phyloP scores from a whole-genome alignment of 2,888 invertebrate genomes.

The Homarus gammarus region DNA sequence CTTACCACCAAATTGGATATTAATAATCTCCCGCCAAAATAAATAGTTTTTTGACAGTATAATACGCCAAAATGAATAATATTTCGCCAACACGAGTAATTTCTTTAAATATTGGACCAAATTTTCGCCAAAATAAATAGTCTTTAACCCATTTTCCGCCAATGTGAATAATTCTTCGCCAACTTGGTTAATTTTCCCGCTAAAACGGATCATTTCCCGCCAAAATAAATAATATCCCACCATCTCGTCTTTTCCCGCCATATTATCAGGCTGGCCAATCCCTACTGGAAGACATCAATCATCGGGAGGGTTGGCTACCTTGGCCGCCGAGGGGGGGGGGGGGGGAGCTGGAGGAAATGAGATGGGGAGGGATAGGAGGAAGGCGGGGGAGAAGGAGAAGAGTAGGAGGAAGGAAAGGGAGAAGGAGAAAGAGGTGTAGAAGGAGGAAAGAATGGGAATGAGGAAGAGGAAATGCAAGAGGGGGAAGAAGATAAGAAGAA shows the following conservation, averaged over 20 bases:
- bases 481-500: no score
- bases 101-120: no score
- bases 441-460: no score
- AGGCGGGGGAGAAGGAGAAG: neutral
- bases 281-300: slow-evolving; percentile 4
- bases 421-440: neutral
- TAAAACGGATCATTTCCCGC: neutral
- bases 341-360: neutral
- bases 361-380: neutral
- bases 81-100: no score
- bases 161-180: no score
- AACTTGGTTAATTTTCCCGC: neutral
- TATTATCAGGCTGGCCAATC: neutral
- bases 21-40: no score
- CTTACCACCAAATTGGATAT: no score
- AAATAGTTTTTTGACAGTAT: no score
- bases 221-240: neutral
- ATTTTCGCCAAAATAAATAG: no score
- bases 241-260: neutral
- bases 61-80: no score
- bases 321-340: neutral
- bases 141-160: no score
- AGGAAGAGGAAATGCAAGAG: no score
- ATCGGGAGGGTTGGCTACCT: neutral
- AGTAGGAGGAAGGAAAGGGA: neutral